phyloP scores from a whole-genome alignment of 2,888 invertebrate genomes.

The Eupelmus urozonus region DNA sequence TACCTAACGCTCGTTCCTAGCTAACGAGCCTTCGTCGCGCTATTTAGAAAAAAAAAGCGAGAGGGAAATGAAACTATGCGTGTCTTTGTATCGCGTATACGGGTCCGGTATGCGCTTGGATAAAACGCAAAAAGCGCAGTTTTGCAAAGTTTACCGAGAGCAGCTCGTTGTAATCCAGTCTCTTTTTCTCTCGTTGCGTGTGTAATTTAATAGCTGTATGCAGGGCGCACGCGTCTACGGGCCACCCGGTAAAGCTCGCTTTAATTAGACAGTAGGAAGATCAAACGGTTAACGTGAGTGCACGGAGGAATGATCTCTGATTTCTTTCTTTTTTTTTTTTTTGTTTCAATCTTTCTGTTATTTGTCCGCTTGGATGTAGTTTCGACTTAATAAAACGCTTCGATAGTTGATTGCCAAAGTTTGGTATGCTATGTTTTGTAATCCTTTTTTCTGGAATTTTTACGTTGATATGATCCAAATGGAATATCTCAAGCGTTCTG shows the following conservation, averaged over 20 bases:
- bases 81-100: too few relatives aligned
- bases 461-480: too few relatives aligned
- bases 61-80: background rate
- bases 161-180: background rate
- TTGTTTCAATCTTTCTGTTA: background rate
- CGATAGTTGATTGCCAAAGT: constrained; percentile 46
- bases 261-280: constrained; percentile 24
- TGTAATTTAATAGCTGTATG: constrained; percentile 32
- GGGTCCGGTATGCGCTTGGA: background rate
- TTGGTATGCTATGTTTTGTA: too few relatives aligned
- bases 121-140: background rate
- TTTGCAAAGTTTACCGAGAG: background rate
- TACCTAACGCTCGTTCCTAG: constrained; percentile 1
- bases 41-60: constrained; percentile 32
- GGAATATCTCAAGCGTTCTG: background rate
- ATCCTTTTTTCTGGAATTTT: background rate
- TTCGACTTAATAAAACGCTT: background rate
- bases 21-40: constrained; percentile 26
- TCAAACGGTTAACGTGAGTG: constrained; percentile 12
- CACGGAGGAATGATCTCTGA: background rate
- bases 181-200: background rate
- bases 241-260: background rate
- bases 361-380: background rate
- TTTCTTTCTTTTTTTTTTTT: background rate
- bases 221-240: background rate